A percentile compares a stretch with the other conserved stretches of the same genome.
These are phyloP conservation scores for Pipa parva DNA, from an alignment of 2,113 vertebrate species.

Conservation along the genomic window DNA sequence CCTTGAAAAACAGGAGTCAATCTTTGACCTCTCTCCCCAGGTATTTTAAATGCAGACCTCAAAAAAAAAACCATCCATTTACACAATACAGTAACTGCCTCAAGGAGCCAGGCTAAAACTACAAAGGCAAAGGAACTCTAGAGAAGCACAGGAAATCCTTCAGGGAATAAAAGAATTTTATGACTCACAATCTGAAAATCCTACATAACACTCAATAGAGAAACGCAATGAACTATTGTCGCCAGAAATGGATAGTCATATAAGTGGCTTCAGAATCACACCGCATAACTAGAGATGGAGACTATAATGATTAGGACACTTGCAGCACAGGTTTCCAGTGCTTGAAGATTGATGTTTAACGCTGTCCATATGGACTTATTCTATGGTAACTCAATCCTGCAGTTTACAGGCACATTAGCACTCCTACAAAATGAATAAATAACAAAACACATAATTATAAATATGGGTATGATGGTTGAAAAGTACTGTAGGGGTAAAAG, in stretches of 20 bases:
- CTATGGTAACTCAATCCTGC: background rate
- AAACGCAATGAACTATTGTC: conserved; percentile 69
- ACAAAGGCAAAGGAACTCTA: conserved; percentile 73
- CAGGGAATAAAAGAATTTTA: conserved; percentile 74
- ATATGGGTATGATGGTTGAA: background rate
- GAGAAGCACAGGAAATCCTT: conserved; percentile 69
- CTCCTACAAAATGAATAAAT: background rate
- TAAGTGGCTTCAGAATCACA: conserved; percentile 33
- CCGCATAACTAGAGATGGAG: background rate
- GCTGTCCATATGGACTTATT: background rate
- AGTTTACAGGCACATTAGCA: background rate
- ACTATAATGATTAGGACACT: background rate
- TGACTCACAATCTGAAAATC: conserved; percentile 78
- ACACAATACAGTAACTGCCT: conserved; percentile 56
- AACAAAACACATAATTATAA: background rate
- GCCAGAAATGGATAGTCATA: conserved; percentile 59
- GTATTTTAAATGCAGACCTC: conserved; percentile 49
- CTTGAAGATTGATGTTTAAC: background rate
- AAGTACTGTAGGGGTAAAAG: background rate
- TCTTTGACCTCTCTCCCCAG: conserved; percentile 50
- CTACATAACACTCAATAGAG: conserved; percentile 60
- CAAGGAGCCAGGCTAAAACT: conserved; percentile 61
- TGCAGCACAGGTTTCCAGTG: background rate
- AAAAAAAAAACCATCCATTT: conserved; percentile 54
- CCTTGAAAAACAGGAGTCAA: conserved; percentile 54